Conservation (phyloP, 2,888 invertebrate species). For the Clepsis dumicolana region DNA sequence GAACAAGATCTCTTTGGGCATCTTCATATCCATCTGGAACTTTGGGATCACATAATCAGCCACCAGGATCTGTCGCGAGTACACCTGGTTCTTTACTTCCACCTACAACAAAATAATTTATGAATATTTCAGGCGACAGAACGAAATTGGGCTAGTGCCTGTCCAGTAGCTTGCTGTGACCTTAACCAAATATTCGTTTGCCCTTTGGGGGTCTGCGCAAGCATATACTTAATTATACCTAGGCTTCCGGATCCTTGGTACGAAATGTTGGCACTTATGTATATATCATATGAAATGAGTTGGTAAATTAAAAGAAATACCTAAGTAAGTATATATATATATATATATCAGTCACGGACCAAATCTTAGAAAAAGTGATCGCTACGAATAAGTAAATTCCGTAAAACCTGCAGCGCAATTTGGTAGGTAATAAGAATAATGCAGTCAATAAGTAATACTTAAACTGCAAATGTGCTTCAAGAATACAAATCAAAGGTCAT, state of each 20-base stretch:
- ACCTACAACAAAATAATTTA: constrained; percentile 61
- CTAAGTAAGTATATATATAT: no score
- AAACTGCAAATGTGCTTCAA: constrained; percentile 24
- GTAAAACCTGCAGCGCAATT: no score
- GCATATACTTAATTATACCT: no score
- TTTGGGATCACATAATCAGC: constrained; percentile 97
- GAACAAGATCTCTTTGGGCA: constrained; percentile 93
- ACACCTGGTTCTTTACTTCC: constrained; percentile 84
- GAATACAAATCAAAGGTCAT: constrained; percentile 52
- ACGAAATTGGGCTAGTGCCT: neutral
- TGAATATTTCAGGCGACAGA: neutral
- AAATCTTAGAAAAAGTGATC: no score
- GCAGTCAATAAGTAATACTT: constrained; percentile 11
- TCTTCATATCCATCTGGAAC: constrained; percentile 94
- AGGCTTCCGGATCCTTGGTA: no score
- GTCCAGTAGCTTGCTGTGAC: neutral
- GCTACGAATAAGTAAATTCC: no score
- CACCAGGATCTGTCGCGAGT: constrained; percentile 91
- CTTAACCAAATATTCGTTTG: no score
- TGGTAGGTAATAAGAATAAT: neutral
- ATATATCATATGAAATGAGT: no score
- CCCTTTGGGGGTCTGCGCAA: no score
- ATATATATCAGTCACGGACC: no score
- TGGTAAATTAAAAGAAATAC: no score
- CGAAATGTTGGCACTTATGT: no score